Evolutionary conservation across 2,797 vertebrate genomes (phyloP).

Genomic region (Falco columbarius): DNA sequence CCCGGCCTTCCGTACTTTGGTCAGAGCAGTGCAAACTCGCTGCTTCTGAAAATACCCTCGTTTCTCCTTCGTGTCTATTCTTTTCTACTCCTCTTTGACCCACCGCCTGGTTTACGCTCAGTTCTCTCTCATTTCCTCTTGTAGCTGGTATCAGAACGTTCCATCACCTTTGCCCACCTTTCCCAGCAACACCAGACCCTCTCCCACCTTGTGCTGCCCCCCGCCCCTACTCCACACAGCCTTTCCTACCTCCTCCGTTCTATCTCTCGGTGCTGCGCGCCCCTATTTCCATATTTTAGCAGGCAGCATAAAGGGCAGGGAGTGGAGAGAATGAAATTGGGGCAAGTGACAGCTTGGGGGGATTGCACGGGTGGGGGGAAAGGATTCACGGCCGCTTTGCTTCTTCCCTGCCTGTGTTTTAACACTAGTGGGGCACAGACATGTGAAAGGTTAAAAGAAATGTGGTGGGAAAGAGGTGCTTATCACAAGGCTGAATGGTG

Average conservation of each 20-base stretch:
- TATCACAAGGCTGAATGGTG: not conserved
- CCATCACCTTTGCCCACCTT: not conserved
- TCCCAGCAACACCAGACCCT: not conserved
- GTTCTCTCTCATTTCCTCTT: rapidly evolving
- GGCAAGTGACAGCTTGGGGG: not conserved
- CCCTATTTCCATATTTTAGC: not conserved
- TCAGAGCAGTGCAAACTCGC: not conserved
- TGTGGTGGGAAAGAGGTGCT: not conserved
- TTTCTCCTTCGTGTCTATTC: not conserved
- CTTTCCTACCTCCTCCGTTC: not conserved
- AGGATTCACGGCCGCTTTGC: not conserved
- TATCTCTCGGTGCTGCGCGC: rapidly evolving
- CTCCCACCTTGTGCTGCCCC: not conserved
- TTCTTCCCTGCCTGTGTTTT: not conserved
- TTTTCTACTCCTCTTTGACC: not conserved
- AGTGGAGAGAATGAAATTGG: not conserved
- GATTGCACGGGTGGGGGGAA: too few species aligned
- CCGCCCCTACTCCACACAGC: not conserved
- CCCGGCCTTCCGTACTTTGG: too few species aligned
- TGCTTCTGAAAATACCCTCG: not conserved
- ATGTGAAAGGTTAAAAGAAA: not conserved
- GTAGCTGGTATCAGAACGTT: not conserved
- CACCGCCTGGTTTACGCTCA: not conserved
- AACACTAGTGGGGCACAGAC: not conserved
- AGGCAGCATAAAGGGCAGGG: not conserved